Conservation (phyloP, 2,113 vertebrate genomes). For the Xyrauchen texanus region DNA sequence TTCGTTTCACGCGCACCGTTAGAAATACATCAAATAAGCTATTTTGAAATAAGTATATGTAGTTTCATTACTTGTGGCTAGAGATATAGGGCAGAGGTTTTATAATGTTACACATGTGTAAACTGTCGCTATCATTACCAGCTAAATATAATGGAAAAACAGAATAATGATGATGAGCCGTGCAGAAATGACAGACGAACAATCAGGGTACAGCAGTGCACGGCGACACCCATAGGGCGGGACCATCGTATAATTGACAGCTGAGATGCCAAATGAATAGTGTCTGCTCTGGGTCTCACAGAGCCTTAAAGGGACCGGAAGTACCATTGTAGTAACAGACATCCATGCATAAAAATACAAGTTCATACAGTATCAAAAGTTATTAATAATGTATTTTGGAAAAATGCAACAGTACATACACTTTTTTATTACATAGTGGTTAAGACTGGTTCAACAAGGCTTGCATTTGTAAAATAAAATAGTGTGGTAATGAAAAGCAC, state of each 20-base stretch:
- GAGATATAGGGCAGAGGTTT: not conserved
- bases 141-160: not conserved
- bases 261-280: not conserved
- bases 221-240: slow-evolving; percentile 38
- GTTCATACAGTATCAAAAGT: slow-evolving; percentile 1
- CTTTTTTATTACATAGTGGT: slow-evolving; percentile 28
- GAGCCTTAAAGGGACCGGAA: slow-evolving; percentile 9
- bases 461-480: slow-evolving; percentile 5
- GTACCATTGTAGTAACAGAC: not conserved
- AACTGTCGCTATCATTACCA: not conserved
- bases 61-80: not conserved
- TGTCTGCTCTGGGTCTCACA: not conserved
- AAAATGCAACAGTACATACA: not conserved
- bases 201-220: slow-evolving; percentile 42
- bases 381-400: slow-evolving; percentile 14
- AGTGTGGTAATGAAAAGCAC: not conserved
- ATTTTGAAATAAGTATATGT: not conserved
- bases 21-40: not conserved
- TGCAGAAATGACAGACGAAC: not conserved
- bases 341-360: not conserved
- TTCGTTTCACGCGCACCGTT: too few relatives aligned
- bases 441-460: not conserved
- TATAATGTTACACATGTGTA: not conserved
- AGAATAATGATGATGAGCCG: slow-evolving; percentile 6
- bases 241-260: slow-evolving; percentile 16